phyloP scores from a whole-genome alignment of 2,888 invertebrate species.

The Nycteola revayana region DNA sequence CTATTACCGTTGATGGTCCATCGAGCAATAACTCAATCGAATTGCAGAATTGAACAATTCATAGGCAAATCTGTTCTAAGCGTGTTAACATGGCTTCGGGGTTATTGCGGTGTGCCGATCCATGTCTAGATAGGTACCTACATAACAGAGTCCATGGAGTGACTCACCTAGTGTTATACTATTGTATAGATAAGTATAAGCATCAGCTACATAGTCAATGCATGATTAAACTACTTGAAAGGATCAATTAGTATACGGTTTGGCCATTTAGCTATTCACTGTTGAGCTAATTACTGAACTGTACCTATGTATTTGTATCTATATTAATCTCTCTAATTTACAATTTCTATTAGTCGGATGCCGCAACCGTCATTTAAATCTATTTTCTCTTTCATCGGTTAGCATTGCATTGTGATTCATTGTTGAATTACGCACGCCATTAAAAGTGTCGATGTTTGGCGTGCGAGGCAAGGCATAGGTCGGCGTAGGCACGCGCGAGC shows the following conservation, averaged over 20 bases:
- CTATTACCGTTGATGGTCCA: constrained; percentile 47
- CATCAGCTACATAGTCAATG: constrained; percentile 17
- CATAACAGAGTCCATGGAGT: too few relatives aligned
- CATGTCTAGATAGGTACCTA: constrained; percentile 38
- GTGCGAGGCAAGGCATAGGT: constrained; percentile 60
- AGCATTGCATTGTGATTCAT: constrained; percentile 48
- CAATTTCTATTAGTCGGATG: constrained; percentile 32
- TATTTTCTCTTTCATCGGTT: constrained; percentile 35
- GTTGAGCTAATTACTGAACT: constrained; percentile 27
- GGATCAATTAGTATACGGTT: constrained; percentile 42
- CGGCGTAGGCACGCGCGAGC: constrained; percentile 47
- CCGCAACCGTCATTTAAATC: constrained; percentile 20
- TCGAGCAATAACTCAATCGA: constrained; percentile 60
- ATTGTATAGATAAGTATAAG: constrained; percentile 18
- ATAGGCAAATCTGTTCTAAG: constrained; percentile 72
- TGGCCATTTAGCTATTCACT: constrained; percentile 32
- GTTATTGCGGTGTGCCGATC: constrained; percentile 66
- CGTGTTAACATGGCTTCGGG: constrained; percentile 71
- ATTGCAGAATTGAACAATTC: constrained; percentile 68
- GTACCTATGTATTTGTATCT: constrained; percentile 32
- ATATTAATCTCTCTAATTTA: constrained; percentile 44
- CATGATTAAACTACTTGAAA: constrained; percentile 44
- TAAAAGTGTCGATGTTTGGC: constrained; percentile 69
- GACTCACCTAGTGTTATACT: constrained; percentile 7
- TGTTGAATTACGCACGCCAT: constrained; percentile 67